These are phyloP conservation scores for Apomyelois bistriatella DNA, from an alignment of 2,888 invertebrate species.

Conservation along the genomic window DNA sequence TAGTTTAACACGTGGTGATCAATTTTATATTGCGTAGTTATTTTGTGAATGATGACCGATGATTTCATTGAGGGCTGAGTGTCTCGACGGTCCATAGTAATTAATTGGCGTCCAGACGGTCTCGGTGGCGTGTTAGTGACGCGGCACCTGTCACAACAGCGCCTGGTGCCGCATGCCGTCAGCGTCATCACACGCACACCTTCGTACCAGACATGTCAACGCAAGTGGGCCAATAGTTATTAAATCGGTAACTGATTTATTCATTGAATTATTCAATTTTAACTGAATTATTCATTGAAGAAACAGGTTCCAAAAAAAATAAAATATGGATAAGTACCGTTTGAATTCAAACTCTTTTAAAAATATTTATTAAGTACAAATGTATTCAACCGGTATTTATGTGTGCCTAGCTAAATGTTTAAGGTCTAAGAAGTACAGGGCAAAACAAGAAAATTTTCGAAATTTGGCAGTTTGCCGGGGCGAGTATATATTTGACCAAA, in stretches of 20 bases:
- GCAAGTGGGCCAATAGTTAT: not conserved
- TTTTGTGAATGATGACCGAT: constrained; percentile 38
- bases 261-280: no score
- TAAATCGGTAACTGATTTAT: not conserved
- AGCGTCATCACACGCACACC: constrained; percentile 1
- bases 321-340: no score
- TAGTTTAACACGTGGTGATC: no score
- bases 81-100: constrained; percentile 38
- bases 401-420: no score
- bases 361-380: no score
- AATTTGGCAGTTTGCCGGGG: no score
- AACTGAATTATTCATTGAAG: not conserved
- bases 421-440: no score
- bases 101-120: constrained; percentile 43
- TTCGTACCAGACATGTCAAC: constrained; percentile 17
- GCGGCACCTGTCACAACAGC: constrained; percentile 48
- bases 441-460: no score
- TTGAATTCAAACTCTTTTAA: no score
- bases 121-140: constrained; percentile 36
- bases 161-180: constrained; percentile 1
- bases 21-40: not conserved
- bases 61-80: constrained; percentile 31
- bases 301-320: no score
- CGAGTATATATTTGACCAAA: no score
- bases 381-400: no score